Percentiles rank a stretch among this genome's conserved stretches.
Conservation (phyloP, 2,113 vertebrate species). For the Lagopus leucura region DNA sequence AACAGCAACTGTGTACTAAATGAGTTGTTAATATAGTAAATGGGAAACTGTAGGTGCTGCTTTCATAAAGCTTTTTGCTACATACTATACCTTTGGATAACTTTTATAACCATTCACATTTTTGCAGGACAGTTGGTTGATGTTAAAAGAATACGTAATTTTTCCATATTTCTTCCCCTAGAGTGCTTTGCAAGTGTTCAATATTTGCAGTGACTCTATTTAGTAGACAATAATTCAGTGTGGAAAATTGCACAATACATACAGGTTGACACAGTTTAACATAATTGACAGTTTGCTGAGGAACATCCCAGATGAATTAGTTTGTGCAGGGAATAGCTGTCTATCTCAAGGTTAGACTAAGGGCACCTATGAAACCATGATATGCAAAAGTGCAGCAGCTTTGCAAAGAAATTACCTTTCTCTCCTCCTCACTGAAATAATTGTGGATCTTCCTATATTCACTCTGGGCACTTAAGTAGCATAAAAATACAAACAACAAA, state of each 20-base stretch:
- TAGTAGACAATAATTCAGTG: constrained; percentile 48
- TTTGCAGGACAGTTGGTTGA: constrained; percentile 4
- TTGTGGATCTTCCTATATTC: not conserved
- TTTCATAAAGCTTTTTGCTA: constrained; percentile 19
- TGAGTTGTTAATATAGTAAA: not conserved
- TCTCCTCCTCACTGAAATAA: not conserved
- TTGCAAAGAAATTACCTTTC: not conserved
- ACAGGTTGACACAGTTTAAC: constrained; percentile 37
- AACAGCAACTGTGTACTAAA: not conserved
- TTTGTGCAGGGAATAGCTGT: not conserved
- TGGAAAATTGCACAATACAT: constrained; percentile 23
- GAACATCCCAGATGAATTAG: constrained; percentile 24
- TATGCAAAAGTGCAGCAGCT: not conserved
- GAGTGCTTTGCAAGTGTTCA: constrained; percentile 33
- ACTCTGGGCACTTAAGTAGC: not conserved
- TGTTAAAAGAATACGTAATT: constrained; percentile 29
- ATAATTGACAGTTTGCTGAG: constrained; percentile 60
- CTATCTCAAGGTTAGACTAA: constrained; percentile 52
- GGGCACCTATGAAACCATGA: not conserved
- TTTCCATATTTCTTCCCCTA: not conserved
- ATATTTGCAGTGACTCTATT: constrained; percentile 60
- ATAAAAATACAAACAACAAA: constrained; percentile 52
- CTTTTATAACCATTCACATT: not conserved
- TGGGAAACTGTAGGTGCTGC: not conserved
- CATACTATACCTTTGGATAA: not conserved